Conservation (phyloP, 1,140 invertebrate species). For the Musca vetustissima region DNA sequence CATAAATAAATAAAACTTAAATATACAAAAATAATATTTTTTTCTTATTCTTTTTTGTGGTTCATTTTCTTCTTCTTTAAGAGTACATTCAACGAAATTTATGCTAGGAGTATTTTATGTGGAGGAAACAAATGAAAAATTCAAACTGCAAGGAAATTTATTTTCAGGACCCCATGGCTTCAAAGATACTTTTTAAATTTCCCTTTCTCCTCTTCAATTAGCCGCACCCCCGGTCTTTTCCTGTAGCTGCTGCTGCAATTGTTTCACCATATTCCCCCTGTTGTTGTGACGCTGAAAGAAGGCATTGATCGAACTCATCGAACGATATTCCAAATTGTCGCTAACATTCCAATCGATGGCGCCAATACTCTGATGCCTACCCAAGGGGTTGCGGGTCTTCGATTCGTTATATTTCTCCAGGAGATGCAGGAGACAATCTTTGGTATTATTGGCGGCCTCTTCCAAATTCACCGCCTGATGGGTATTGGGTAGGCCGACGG, state of each 20-base stretch:
- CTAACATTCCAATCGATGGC: slow-evolving; percentile 52
- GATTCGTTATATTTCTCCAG: slow-evolving; percentile 72
- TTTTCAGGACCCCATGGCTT: neutral
- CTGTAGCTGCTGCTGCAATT: slow-evolving; percentile 51
- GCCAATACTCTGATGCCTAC: slow-evolving; percentile 49
- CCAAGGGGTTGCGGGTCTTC: slow-evolving; percentile 44
- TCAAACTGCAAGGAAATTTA: neutral
- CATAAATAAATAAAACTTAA: too few relatives aligned
- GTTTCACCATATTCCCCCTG: slow-evolving; percentile 51
- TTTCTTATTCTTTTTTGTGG: too few relatives aligned
- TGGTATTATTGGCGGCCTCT: slow-evolving; percentile 67
- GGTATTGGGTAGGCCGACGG: slow-evolving; percentile 61
- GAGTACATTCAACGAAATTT: slow-evolving; percentile 2
- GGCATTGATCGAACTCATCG: slow-evolving; percentile 69
- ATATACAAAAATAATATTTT: too few relatives aligned
- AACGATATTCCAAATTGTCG: slow-evolving; percentile 58
- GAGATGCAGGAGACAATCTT: slow-evolving; percentile 71
- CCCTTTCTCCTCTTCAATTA: neutral
- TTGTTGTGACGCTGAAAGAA: slow-evolving; percentile 67
- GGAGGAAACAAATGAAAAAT: neutral
- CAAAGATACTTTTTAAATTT: neutral
- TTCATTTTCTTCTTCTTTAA: too few relatives aligned
- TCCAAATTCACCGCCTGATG: slow-evolving; percentile 61
- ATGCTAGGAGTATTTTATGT: neutral
- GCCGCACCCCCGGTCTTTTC: slow-evolving; percentile 38